Percentiles rank a stretch among this genome's conserved stretches.
Evolutionary conservation across 1,140 invertebrate genomes (phyloP).

Genomic region (Lepidurus apus): DNA sequence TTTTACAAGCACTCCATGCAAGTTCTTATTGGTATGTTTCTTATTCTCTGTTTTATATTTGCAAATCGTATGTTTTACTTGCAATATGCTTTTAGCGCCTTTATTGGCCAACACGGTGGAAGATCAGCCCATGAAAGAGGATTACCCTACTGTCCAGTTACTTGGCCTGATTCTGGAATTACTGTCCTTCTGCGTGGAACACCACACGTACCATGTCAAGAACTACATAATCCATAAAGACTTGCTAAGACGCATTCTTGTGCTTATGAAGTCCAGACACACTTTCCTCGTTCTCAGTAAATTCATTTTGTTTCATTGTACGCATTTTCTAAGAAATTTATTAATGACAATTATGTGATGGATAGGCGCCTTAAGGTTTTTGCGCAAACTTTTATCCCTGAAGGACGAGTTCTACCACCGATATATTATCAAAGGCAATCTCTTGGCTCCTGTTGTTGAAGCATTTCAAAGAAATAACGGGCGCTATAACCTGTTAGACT

Average conservation of each 20-base stretch:
- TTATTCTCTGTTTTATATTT: not conserved
- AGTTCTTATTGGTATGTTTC: conserved; percentile 71
- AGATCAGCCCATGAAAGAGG: conserved; percentile 80
- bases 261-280: conserved; percentile 95
- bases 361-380: conserved; percentile 81
- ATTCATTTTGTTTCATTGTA: conserved; percentile 17
- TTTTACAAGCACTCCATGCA: conserved; percentile 99
- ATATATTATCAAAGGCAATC: conserved; percentile 91
- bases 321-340: not conserved
- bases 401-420: conserved; percentile 98
- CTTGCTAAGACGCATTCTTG: conserved; percentile 85
- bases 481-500: conserved; percentile 96
- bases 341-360: conserved; percentile 35
- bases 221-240: conserved; percentile 97
- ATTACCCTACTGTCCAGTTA: conserved; percentile 92
- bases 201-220: conserved; percentile 96
- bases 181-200: conserved; percentile 98
- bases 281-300: conserved; percentile 89
- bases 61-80: not conserved
- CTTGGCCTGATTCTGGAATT: conserved; percentile 90
- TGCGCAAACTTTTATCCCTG: conserved; percentile 92
- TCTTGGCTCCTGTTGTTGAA: conserved; percentile 93
- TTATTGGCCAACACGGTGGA: conserved; percentile 82
- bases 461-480: conserved; percentile 94
- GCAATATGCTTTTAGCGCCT: conserved; percentile 55